phyloP scores from a whole-genome alignment of 2,888 invertebrate species.

The Eupeodes latifasciatus region DNA sequence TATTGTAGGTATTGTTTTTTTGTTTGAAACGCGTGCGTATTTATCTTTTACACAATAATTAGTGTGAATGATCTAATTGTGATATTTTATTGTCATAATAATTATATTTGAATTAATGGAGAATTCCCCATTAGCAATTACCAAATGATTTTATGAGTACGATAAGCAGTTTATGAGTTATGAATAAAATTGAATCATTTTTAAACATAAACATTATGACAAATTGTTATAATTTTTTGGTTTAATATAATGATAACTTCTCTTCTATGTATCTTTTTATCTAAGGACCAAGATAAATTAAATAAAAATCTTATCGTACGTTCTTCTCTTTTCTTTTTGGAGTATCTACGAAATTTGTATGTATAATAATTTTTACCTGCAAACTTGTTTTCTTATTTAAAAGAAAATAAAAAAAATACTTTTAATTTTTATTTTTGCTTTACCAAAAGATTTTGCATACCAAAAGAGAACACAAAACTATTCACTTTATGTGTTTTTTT shows the following conservation, averaged over 20 bases:
- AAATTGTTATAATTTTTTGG: no score
- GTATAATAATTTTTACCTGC: neutral
- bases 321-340: no score
- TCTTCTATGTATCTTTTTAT: no score
- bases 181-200: neutral
- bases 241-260: no score
- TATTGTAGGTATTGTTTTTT: neutral
- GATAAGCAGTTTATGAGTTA: neutral
- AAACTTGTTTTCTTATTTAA: constrained; percentile 10
- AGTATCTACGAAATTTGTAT: no score
- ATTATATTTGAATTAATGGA: neutral
- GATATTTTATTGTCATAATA: constrained; percentile 3
- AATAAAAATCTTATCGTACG: no score
- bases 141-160: neutral
- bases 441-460: constrained; percentile 30
- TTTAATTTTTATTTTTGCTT: neutral
- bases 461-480: constrained; percentile 37
- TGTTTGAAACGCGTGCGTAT: neutral
- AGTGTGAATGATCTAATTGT: neutral
- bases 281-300: no score
- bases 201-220: neutral
- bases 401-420: neutral
- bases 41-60: neutral
- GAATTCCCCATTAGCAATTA: neutral
- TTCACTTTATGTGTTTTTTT: neutral